phyloP scores from a whole-genome alignment of 2,797 vertebrate species.

The Psittacula echo region DNA sequence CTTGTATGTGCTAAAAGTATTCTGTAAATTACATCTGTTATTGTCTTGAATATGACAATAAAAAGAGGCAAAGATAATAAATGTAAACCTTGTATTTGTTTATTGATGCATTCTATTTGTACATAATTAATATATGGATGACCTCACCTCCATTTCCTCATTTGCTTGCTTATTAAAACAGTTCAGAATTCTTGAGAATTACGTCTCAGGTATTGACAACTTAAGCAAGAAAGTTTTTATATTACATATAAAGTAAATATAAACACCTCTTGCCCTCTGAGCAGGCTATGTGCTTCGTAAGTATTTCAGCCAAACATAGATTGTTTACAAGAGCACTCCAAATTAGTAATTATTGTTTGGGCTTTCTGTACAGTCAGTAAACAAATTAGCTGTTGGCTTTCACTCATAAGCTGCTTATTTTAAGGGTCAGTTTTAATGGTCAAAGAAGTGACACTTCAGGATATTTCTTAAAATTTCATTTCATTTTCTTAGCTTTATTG shows the following conservation, averaged over 20 bases:
- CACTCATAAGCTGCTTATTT: not conserved
- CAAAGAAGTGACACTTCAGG: not conserved
- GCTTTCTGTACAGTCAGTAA: not conserved
- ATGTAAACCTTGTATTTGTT: not conserved
- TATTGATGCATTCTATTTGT: not conserved
- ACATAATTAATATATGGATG: not conserved
- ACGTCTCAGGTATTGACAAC: not conserved
- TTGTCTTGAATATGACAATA: not conserved
- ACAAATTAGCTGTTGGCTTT: not conserved
- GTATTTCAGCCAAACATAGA: not conserved
- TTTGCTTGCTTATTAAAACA: not conserved
- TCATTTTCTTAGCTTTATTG: not conserved
- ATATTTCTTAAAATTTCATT: not conserved
- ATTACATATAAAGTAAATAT: not conserved
- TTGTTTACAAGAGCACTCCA: not conserved
- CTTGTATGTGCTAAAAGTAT: not conserved
- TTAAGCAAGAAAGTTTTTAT: too few species aligned
- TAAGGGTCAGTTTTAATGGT: not conserved
- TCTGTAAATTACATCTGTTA: not conserved
- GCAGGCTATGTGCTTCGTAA: not conserved
- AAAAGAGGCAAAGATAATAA: not conserved
- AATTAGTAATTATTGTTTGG: not conserved
- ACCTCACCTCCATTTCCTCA: not conserved
- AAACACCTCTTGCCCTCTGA: not conserved
- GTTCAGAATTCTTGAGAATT: not conserved